Conservation (phyloP, 2,113 vertebrate genomes). For the Sclerurus mexicanus region DNA sequence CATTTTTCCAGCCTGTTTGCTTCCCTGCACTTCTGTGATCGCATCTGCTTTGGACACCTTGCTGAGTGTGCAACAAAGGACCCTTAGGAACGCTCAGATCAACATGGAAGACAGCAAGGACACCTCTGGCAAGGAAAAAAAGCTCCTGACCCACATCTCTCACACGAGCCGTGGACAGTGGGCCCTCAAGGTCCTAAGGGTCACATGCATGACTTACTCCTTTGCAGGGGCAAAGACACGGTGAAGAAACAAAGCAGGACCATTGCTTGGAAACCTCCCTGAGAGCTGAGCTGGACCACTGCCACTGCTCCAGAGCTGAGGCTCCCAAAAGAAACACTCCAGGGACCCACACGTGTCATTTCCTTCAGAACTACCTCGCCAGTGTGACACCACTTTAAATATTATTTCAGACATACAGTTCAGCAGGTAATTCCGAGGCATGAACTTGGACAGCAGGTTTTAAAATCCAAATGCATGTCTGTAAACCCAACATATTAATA, state of each 20-base stretch:
- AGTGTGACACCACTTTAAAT: not conserved
- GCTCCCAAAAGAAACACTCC: not conserved
- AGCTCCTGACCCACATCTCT: not conserved
- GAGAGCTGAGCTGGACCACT: not conserved
- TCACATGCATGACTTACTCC: not conserved
- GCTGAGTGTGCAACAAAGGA: not conserved
- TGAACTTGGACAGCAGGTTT: slow-evolving; percentile 15
- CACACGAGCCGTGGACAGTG: not conserved
- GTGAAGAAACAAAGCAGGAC: not conserved
- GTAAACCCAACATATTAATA: slow-evolving; percentile 76
- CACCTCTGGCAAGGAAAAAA: not conserved
- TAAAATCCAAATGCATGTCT: slow-evolving; percentile 48
- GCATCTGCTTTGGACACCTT: not conserved
- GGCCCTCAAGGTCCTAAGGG: not conserved
- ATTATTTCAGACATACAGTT: not conserved
- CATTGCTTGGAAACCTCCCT: not conserved
- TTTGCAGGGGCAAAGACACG: not conserved
- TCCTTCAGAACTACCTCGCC: not conserved
- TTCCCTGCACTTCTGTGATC: not conserved
- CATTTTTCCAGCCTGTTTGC: not conserved
- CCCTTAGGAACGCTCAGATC: not conserved
- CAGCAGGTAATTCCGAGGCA: slow-evolving; percentile 10
- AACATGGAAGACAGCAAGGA: not conserved
- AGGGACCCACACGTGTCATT: not conserved
- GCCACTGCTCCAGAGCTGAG: not conserved